Conservation (phyloP, 2,113 vertebrate species). For the Chaetura pelagica region DNA sequence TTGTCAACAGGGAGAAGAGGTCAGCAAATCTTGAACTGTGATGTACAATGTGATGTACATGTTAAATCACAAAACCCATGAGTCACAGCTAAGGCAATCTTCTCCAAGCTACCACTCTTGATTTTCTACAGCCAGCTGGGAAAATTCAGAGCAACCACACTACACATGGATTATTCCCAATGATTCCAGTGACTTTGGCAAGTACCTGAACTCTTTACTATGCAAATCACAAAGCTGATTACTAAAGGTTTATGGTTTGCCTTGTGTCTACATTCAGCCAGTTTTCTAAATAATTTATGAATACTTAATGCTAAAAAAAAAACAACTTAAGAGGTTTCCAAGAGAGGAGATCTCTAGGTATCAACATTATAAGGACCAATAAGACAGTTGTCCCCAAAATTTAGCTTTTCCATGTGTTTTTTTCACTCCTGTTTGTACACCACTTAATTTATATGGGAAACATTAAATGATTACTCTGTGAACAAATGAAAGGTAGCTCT, state of each 20-base stretch:
- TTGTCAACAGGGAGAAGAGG: no score
- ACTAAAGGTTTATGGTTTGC: not conserved
- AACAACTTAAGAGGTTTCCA: not conserved
- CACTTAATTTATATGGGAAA: not conserved
- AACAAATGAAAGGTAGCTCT: not conserved
- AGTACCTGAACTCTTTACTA: not conserved
- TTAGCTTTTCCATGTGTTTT: not conserved
- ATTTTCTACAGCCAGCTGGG: not conserved
- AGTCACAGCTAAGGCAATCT: not conserved
- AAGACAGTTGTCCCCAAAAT: not conserved
- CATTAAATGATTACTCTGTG: not conserved
- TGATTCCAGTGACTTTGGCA: not conserved
- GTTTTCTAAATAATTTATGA: not conserved
- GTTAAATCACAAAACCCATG: not conserved
- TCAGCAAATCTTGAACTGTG: no score
- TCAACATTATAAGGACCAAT: not conserved
- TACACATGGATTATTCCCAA: not conserved
- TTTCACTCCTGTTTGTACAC: not conserved
- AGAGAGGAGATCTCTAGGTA: not conserved
- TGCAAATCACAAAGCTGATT: not conserved
- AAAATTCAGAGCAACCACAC: not conserved
- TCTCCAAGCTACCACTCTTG: not conserved
- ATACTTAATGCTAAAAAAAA: not conserved
- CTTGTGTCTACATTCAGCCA: not conserved
- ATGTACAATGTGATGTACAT: fast-evolving